These are phyloP conservation scores for Polydrusus pterygomalis DNA, from an alignment of 2,888 invertebrate genomes.

Conservation along the genomic window DNA sequence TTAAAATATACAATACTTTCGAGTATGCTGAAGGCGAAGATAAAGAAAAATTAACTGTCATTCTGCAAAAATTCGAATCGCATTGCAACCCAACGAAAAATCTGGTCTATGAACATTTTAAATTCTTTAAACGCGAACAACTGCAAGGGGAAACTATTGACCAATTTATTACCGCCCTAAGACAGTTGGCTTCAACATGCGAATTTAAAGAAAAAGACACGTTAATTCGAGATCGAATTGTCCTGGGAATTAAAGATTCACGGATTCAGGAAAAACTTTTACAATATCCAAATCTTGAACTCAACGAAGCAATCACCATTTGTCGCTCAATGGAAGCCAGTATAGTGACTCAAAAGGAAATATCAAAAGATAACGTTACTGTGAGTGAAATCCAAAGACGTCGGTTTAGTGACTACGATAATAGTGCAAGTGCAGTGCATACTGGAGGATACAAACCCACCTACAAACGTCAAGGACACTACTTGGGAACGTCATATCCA, in stretches of 20 bases:
- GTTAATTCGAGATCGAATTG: slow-evolving; percentile 45
- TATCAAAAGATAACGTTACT: slow-evolving; percentile 15
- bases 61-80: slow-evolving; percentile 48
- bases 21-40: slow-evolving; percentile 48
- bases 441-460: neutral
- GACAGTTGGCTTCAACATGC: slow-evolving; percentile 49
- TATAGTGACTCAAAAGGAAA: slow-evolving; percentile 31
- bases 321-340: slow-evolving; percentile 47
- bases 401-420: neutral
- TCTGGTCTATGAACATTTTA: slow-evolving; percentile 56
- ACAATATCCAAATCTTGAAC: slow-evolving; percentile 35
- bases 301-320: slow-evolving; percentile 44
- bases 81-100: slow-evolving; percentile 56
- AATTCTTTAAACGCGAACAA: slow-evolving; percentile 56
- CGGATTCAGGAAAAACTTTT: slow-evolving; percentile 49
- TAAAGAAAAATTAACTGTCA: slow-evolving; percentile 35
- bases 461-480: neutral
- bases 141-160: slow-evolving; percentile 49
- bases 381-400: slow-evolving; percentile 16
- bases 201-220: slow-evolving; percentile 53
- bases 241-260: slow-evolving; percentile 41
- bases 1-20: slow-evolving; percentile 56
- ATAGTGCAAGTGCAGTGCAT: neutral
- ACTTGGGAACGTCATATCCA: neutral
- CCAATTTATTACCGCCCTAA: slow-evolving; percentile 53